Percentiles rank a stretch among this genome's conserved stretches.
Evolutionary conservation across 92 coral and sea anemone genomes (phyloP).

Genomic region (Porites lobata): DNA sequence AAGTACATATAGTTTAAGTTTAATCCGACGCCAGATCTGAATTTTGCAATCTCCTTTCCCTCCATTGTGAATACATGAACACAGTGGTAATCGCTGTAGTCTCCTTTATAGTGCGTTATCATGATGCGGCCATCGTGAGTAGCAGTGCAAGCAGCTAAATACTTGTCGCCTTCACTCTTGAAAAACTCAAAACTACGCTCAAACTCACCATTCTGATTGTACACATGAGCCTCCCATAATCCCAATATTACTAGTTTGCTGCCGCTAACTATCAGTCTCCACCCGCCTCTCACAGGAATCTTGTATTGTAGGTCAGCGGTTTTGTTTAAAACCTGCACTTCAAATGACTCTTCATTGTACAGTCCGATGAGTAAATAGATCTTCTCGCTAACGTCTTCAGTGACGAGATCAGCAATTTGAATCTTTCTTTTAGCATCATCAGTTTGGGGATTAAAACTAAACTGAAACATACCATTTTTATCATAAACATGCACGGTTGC

Average conservation of each 20-base stretch:
- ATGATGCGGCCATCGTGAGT: conserved; percentile 44
- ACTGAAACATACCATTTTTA: conserved; percentile 21
- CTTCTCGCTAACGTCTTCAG: conserved; percentile 37
- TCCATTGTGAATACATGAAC: conserved; percentile 43
- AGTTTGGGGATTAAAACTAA: conserved; percentile 1
- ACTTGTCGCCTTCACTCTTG: too few species aligned
- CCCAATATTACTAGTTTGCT: too few species aligned
- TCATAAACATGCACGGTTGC: conserved; percentile 31
- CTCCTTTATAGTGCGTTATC: conserved; percentile 2
- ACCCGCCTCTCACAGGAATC: conserved; percentile 17
- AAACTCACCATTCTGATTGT: too few species aligned
- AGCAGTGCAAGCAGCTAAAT: conserved; percentile 21
- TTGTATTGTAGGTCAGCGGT: conserved; percentile 48
- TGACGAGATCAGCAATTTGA: conserved; percentile 27
- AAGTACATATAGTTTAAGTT: background rate
- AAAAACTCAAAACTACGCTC: too few species aligned
- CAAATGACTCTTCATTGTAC: background rate
- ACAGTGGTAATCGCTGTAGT: background rate
- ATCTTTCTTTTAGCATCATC: background rate
- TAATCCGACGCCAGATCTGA: background rate
- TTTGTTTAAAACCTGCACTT: conserved; percentile 28
- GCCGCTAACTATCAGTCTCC: too few species aligned
- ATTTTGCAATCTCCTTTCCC: conserved; percentile 38
- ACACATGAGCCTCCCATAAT: too few species aligned
- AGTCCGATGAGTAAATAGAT: conserved; percentile 42